Percentiles rank a stretch among this genome's conserved stretches.
These are phyloP conservation scores for Athrips mouffetella DNA, from an alignment of 2,888 invertebrate species.

Conservation along the genomic window DNA sequence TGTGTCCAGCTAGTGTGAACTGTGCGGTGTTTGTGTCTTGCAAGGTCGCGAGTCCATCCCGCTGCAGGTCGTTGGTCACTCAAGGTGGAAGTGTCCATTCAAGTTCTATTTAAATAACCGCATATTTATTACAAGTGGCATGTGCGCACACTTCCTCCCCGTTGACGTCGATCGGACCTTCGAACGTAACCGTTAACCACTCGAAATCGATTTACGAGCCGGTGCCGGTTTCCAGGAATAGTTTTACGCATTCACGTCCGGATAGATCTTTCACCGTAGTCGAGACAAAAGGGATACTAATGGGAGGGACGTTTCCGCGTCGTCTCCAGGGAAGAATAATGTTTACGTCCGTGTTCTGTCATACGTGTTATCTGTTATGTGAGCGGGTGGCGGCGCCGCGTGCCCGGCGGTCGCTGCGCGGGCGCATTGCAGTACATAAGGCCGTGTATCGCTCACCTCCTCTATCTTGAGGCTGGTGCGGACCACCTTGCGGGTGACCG, in stretches of 20 bases:
- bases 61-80: constrained; percentile 72
- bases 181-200: constrained; percentile 32
- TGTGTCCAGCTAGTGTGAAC: constrained; percentile 18
- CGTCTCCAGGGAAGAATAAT: constrained; percentile 22
- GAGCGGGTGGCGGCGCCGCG: constrained; percentile 60
- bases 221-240: constrained; percentile 48
- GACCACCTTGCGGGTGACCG: constrained; percentile 84
- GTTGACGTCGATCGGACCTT: constrained; percentile 57
- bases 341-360: constrained; percentile 50
- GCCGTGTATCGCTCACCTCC: constrained; percentile 80
- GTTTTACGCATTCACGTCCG: constrained; percentile 51
- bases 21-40: constrained; percentile 45
- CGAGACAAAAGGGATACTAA: constrained; percentile 26
- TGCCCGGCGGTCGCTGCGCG: constrained; percentile 51
- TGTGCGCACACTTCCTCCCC: constrained; percentile 65
- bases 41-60: constrained; percentile 68
- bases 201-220: constrained; percentile 25
- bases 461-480: constrained; percentile 84
- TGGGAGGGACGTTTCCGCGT: constrained; percentile 20
- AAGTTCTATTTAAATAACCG: constrained; percentile 71
- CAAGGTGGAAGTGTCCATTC: constrained; percentile 74
- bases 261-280: constrained; percentile 38
- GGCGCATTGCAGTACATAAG: constrained; percentile 60
- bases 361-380: constrained; percentile 70
- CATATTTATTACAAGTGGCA: constrained; percentile 61